These are phyloP conservation scores for Sceloporus tristichus DNA, from an alignment of 2,113 vertebrate species.

Conservation along the genomic window DNA sequence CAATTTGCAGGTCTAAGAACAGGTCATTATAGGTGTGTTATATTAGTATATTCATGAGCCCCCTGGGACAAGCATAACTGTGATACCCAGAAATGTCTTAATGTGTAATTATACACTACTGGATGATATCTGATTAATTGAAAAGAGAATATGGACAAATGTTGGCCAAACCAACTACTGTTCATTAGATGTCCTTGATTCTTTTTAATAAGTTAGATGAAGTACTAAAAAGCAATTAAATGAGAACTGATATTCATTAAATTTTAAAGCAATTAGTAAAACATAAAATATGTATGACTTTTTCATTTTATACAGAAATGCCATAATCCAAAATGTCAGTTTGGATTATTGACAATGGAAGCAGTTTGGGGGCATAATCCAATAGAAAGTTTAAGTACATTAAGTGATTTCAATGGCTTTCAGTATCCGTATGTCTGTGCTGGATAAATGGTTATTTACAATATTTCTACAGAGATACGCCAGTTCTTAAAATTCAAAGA, in stretches of 20 bases:
- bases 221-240: slow-evolving; percentile 83
- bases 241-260: slow-evolving; percentile 83
- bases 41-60: slow-evolving; percentile 83
- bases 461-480: not conserved
- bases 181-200: slow-evolving; percentile 83
- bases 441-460: not conserved
- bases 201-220: slow-evolving; percentile 84
- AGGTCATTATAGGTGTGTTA: slow-evolving; percentile 86
- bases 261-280: slow-evolving; percentile 83
- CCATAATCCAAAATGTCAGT: slow-evolving; percentile 44
- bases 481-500: slow-evolving; percentile 16
- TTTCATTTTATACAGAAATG: slow-evolving; percentile 66
- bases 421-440: not conserved
- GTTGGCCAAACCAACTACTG: slow-evolving; percentile 79
- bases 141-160: slow-evolving; percentile 84
- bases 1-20: slow-evolving; percentile 77
- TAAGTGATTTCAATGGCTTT: slow-evolving; percentile 15
- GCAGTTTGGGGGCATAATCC: not conserved
- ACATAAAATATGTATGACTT: slow-evolving; percentile 75
- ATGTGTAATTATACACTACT: slow-evolving; percentile 85
- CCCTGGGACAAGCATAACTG: slow-evolving; percentile 78
- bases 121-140: slow-evolving; percentile 87
- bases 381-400: slow-evolving; percentile 8
- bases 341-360: slow-evolving; percentile 35
- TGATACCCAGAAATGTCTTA: slow-evolving; percentile 84